phyloP scores from a whole-genome alignment of 1,140 invertebrate genomes.

The Drosophila equinoxialis region DNA sequence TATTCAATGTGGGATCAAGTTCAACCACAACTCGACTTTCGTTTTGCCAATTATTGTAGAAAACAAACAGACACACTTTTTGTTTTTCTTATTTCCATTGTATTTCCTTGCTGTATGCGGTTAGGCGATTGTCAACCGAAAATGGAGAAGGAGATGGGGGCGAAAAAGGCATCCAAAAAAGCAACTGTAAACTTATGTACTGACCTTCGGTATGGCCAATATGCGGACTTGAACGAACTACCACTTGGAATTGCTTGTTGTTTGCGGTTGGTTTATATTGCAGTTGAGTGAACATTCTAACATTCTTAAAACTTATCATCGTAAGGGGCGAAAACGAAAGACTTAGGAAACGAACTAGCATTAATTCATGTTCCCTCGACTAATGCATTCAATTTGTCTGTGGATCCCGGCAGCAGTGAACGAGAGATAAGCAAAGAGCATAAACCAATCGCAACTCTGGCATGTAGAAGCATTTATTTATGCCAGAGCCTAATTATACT shows the following conservation, averaged over 20 bases:
- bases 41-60: slow-evolving; percentile 48
- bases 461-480: slow-evolving; percentile 57
- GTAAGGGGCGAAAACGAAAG: slow-evolving; percentile 31
- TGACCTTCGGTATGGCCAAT: slow-evolving; percentile 62
- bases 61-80: slow-evolving; percentile 12
- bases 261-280: background rate
- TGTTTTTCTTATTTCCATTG: slow-evolving; percentile 35
- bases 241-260: background rate
- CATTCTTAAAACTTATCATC: background rate
- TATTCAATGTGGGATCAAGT: slow-evolving; percentile 33
- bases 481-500: slow-evolving; percentile 71
- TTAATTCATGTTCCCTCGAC: slow-evolving; percentile 20
- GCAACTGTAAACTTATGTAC: slow-evolving; percentile 44
- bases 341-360: slow-evolving; percentile 43
- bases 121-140: slow-evolving; percentile 41
- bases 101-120: slow-evolving; percentile 52
- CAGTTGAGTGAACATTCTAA: slow-evolving; percentile 2
- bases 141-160: background rate
- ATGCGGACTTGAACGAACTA: slow-evolving; percentile 8
- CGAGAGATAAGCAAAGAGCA: slow-evolving; percentile 38
- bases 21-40: slow-evolving; percentile 61
- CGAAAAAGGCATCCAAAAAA: background rate
- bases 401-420: slow-evolving; percentile 23
- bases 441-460: slow-evolving; percentile 52
- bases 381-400: slow-evolving; percentile 67